These are phyloP conservation scores for Timandra comae DNA, from an alignment of 2,888 invertebrate genomes.

Conservation along the genomic window DNA sequence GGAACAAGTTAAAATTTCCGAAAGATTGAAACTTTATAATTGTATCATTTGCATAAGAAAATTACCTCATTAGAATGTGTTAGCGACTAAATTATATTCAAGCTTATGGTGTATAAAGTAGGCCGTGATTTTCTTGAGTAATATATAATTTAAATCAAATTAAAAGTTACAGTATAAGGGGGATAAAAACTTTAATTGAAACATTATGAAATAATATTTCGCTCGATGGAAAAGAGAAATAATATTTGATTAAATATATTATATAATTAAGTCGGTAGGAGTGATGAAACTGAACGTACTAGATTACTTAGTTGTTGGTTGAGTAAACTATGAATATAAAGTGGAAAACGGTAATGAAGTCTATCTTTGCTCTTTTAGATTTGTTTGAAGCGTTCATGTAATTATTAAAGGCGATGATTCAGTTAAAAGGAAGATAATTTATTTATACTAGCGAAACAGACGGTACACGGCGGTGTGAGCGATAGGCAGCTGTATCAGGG, in stretches of 20 bases:
- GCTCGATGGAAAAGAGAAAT: too few relatives aligned
- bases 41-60: constrained; percentile 26
- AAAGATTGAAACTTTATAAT: constrained; percentile 24
- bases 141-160: too few relatives aligned
- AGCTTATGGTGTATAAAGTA: constrained; percentile 17
- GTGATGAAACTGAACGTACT: too few relatives aligned
- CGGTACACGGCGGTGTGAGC: constrained; percentile 18
- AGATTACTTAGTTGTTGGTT: constrained; percentile 1
- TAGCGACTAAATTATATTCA: constrained; percentile 21
- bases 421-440: constrained; percentile 36
- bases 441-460: constrained; percentile 35
- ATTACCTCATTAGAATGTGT: constrained; percentile 26
- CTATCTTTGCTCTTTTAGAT: constrained; percentile 7
- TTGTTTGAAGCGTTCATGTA: constrained; percentile 8
- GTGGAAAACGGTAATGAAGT: constrained; percentile 1
- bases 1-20: constrained; percentile 9
- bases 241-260: too few relatives aligned
- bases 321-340: too few relatives aligned
- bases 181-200: too few relatives aligned
- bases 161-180: too few relatives aligned
- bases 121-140: neutral
- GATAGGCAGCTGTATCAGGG: constrained; percentile 16
- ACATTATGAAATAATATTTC: too few relatives aligned
- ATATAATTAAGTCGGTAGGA: too few relatives aligned
- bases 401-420: constrained; percentile 31